Evolutionary conservation across 2,113 vertebrate genomes (phyloP).

Genomic region (Hyperoodon ampullatus): DNA sequence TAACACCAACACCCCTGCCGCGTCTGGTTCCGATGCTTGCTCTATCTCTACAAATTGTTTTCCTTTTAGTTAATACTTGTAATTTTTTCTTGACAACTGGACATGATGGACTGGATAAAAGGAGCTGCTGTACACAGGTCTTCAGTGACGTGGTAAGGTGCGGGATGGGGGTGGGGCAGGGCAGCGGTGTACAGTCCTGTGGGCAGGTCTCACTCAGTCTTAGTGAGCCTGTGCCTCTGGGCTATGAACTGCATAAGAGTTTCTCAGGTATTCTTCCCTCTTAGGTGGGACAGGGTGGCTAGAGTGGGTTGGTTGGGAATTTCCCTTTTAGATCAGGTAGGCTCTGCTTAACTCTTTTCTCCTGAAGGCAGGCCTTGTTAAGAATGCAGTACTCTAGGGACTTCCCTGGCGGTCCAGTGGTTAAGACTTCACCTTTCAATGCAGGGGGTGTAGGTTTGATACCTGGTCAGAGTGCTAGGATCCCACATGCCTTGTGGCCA

Average conservation of each 20-base stretch:
- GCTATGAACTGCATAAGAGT: background rate
- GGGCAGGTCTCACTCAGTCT: no score
- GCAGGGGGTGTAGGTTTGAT: no score
- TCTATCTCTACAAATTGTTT: background rate
- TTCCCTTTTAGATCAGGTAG: background rate
- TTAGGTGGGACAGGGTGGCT: background rate
- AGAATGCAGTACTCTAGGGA: no score
- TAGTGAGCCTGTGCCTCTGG: background rate
- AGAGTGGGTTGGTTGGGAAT: background rate
- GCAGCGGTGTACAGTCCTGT: no score
- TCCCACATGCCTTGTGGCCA: no score
- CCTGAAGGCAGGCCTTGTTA: background rate
- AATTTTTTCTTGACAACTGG: background rate
- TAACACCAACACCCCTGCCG: background rate
- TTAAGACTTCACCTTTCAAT: no score
- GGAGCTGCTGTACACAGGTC: background rate
- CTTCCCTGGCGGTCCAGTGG: no score
- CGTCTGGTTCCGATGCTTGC: background rate
- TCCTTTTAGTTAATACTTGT: background rate
- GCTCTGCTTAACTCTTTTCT: background rate
- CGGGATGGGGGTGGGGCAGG: no score
- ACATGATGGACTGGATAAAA: background rate
- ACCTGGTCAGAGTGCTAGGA: no score
- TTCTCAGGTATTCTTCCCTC: background rate
- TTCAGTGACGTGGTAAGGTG: background rate